These are phyloP conservation scores for Galeruca laticollis DNA, from an alignment of 2,888 invertebrate species.

Conservation along the genomic window DNA sequence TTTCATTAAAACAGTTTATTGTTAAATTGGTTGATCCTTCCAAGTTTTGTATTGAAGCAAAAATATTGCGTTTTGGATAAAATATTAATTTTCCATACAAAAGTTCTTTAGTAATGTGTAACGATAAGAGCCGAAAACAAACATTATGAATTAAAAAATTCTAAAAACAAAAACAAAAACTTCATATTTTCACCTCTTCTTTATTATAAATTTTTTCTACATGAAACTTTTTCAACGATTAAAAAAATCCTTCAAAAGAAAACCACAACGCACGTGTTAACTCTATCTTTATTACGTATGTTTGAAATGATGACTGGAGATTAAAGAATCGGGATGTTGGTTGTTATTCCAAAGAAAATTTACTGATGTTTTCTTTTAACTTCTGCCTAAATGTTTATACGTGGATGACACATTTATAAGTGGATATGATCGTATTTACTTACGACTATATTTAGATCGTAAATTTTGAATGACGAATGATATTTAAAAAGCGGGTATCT, in stretches of 20 bases:
- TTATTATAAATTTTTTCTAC: too few relatives aligned
- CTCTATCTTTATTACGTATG: constrained; percentile 59
- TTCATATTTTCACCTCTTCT: too few relatives aligned
- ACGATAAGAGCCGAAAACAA: too few relatives aligned
- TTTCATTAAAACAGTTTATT: too few relatives aligned
- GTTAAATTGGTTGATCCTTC: too few relatives aligned
- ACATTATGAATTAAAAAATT: too few relatives aligned
- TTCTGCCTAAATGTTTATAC: constrained; percentile 55
- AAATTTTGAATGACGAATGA: constrained; percentile 20
- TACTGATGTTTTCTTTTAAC: constrained; percentile 57
- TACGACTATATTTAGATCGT: constrained; percentile 41
- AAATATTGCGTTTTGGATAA: too few relatives aligned
- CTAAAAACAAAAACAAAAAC: too few relatives aligned
- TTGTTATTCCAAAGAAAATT: constrained; percentile 55
- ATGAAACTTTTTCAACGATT: not conserved
- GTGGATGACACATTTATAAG: constrained; percentile 59
- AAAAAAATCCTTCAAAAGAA: constrained; percentile 37
- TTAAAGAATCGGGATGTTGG: constrained; percentile 52
- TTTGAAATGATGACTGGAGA: constrained; percentile 58
- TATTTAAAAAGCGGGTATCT: constrained; percentile 17
- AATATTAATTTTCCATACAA: too few relatives aligned
- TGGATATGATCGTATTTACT: constrained; percentile 48
- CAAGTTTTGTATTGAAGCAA: too few relatives aligned
- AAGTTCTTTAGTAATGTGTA: too few relatives aligned
- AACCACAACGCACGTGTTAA: constrained; percentile 54